Evolutionary conservation across 2,888 invertebrate species (phyloP), one percentile per base, ranked within the genome.

Genomic region (Cephus nigrinus): DNA sequence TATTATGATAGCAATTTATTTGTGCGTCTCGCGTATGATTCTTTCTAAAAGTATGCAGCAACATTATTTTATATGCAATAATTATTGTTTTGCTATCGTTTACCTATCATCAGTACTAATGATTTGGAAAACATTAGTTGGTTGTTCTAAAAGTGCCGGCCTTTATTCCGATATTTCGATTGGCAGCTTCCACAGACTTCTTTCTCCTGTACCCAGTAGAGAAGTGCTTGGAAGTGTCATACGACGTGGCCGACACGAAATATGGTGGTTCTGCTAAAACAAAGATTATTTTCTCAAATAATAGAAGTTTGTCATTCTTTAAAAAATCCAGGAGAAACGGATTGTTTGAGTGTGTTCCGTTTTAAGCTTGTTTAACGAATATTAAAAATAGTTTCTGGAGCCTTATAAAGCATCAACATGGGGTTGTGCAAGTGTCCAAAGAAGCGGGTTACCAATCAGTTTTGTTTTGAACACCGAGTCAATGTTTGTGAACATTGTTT

Each of bases 401-500:
- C 55, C 55, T 9, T 5, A 23, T 55, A 55, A 23, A 55, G 55
- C 55, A 55, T 23, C 71, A 9, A 74, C 73, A 99, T 99, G 99
- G 99, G 99, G 82, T 93, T 99, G 82, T 99, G 99, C 93, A 99
- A 99, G 92, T 99, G 99, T 93, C 98, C 99, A 32, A 98, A 99
- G 92, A 94, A 97, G 86, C 96, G 96, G 92, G 98, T 99, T 82
- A 99, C 99, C 79, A 99, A 98, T 93, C 97, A 99, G 91, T 99
- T 99, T 93, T 99, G 99, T 93, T 99, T 98, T 92, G 99, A 99
- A 92, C 99, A 99, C 92, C 94, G 98, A 88, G 99, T 99, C 40
- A 99, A 99, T 94, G 99, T 99, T 89, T 99, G 99, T 92, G 99
- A 99, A 93, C 95, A 97, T 93, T 99, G 99, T 93, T 96, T 99